Percentiles rank a stretch among this genome's conserved stretches.
Conservation (phyloP, 35 echinoderm and acorn worm species). For the Lytechinus pictus region DNA sequence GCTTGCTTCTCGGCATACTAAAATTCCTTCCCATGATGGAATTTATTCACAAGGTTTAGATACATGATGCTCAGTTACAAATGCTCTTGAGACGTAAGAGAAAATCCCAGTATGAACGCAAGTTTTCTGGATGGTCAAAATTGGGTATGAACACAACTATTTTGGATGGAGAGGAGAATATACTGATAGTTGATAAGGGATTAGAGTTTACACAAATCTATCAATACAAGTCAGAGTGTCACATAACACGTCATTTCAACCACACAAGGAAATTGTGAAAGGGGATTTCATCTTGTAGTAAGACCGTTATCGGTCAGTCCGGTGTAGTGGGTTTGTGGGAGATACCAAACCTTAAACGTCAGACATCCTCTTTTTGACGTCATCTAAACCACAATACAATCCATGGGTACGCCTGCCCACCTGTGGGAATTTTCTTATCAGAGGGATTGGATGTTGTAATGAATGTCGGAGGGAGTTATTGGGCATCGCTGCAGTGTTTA, state of each 20-base stretch:
- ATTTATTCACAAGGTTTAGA: too few relatives aligned
- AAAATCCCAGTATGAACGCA: background rate
- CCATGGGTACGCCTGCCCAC: background rate
- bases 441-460: too few relatives aligned
- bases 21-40: too few relatives aligned
- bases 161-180: background rate
- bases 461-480: too few relatives aligned
- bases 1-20: too few relatives aligned
- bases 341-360: background rate
- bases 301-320: background rate
- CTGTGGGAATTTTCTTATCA: background rate
- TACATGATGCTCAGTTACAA: too few relatives aligned
- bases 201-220: too few relatives aligned
- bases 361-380: background rate
- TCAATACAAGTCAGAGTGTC: background rate
- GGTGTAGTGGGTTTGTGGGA: background rate
- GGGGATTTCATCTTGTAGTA: background rate
- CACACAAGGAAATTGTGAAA: background rate
- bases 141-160: background rate
- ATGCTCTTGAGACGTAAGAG: too few relatives aligned
- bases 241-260: background rate
- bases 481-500: too few relatives aligned
- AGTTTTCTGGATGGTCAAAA: background rate
- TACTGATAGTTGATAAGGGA: too few relatives aligned
- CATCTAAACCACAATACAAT: background rate